Evolutionary conservation across 2,113 vertebrate species (phyloP).

Genomic region (Herpetotheres cachinnans): DNA sequence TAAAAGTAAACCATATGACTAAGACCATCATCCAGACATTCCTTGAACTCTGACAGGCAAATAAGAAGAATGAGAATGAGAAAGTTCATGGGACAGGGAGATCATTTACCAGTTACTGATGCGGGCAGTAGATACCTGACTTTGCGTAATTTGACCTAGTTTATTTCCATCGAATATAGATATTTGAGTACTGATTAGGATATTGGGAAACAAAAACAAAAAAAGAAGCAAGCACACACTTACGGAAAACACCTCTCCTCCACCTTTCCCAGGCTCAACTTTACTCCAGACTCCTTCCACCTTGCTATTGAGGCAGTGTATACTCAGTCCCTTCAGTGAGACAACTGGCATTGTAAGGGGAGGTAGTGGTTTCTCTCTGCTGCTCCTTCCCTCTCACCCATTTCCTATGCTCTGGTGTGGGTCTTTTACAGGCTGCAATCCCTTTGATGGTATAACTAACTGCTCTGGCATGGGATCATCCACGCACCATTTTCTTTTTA

Average conservation of each 20-base stretch:
- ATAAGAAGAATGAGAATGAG: background rate
- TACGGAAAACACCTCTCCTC: background rate
- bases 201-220: background rate
- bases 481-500: background rate
- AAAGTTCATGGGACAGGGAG: background rate
- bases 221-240: background rate
- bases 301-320: background rate
- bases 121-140: background rate
- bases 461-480: background rate
- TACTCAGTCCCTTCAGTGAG: background rate
- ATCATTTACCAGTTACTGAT: background rate
- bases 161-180: background rate
- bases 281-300: background rate
- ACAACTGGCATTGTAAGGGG: background rate
- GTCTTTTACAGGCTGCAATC: background rate
- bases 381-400: background rate
- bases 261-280: background rate
- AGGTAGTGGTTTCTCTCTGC: background rate
- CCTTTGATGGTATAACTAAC: background rate
- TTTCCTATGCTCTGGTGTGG: background rate
- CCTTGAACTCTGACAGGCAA: background rate
- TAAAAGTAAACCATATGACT: too few relatives aligned
- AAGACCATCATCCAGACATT: rapidly evolving
- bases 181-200: background rate
- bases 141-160: background rate